Conservation (phyloP, 2,888 invertebrate genomes). For the Acrobasis repandana region DNA sequence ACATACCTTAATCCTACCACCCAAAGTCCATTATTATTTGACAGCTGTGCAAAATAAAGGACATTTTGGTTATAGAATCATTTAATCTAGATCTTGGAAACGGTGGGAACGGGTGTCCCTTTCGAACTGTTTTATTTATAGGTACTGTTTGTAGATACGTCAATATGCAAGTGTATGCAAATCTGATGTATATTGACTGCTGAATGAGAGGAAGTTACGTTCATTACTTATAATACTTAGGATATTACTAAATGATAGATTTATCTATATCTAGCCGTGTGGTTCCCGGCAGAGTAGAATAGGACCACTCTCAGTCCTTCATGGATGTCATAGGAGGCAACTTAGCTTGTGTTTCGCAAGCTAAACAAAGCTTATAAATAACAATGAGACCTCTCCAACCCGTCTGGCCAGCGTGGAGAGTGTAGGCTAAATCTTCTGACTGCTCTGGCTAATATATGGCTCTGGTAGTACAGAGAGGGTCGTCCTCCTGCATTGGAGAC, state of each 20-base stretch:
- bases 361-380: no score
- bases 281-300: no score
- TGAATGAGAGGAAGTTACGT: conserved; percentile 16
- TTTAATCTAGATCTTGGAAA: conserved; percentile 53
- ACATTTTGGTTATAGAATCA: conserved; percentile 18
- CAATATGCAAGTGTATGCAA: conserved; percentile 16
- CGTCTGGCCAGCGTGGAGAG: no score
- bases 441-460: no score
- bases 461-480: no score
- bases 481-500: no score
- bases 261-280: neutral
- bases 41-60: neutral
- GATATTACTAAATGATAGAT: conserved; percentile 6
- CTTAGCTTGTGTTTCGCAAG: no score
- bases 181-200: conserved; percentile 13
- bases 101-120: conserved; percentile 75
- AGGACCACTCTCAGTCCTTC: no score
- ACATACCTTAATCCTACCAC: conserved; percentile 1
- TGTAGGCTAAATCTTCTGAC: no score
- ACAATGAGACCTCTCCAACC: no score
- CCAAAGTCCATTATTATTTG: neutral
- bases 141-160: conserved; percentile 32
- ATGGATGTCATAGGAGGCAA: no score
- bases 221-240: neutral
- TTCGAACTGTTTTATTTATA: conserved; percentile 66